A percentile compares a stretch with the other conserved stretches of the same genome.
These are phyloP conservation scores for Paradisaea rubra DNA, from an alignment of 2,113 vertebrate genomes.

Conservation along the genomic window DNA sequence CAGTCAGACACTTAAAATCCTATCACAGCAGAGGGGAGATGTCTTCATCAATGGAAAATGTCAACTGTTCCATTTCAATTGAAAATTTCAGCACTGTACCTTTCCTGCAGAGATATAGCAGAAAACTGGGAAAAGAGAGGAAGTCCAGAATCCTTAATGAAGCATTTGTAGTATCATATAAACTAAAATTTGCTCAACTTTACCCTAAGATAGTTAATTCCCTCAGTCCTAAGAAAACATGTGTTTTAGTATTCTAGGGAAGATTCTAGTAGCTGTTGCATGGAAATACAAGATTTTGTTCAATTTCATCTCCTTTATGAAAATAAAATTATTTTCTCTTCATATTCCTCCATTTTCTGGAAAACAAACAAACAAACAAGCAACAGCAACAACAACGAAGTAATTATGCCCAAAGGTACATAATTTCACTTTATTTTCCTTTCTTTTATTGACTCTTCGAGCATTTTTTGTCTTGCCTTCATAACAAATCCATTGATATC, in stretches of 20 bases:
- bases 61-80: not conserved
- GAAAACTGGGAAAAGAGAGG: not conserved
- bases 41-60: not conserved
- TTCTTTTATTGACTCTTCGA: not conserved
- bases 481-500: not conserved
- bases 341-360: not conserved
- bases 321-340: not conserved
- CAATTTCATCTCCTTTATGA: not conserved
- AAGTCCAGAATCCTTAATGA: not conserved
- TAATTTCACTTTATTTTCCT: not conserved
- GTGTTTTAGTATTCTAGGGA: not conserved
- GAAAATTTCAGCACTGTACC: not conserved
- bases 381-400: not conserved
- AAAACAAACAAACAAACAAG: not conserved
- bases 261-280: not conserved
- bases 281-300: not conserved
- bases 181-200: not conserved
- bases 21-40: not conserved
- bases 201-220: not conserved
- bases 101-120: not conserved
- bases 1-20: not conserved
- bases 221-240: not conserved
- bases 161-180: not conserved
- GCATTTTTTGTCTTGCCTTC: not conserved
- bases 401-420: not conserved